These are phyloP conservation scores for Drosophila funebris DNA, from an alignment of 1,140 invertebrate genomes.

Conservation along the genomic window DNA sequence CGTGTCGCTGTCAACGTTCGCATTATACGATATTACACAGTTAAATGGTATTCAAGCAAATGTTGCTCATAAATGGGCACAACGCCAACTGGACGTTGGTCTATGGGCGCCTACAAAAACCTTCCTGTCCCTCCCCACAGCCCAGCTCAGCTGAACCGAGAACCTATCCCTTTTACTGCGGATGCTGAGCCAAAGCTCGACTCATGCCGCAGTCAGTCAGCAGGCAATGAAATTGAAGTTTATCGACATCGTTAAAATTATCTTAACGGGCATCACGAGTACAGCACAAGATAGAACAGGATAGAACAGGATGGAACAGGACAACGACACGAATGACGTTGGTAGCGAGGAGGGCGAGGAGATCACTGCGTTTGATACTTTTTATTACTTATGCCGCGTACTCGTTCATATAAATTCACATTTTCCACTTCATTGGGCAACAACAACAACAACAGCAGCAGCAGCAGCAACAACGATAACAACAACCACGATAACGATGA, in stretches of 20 bases:
- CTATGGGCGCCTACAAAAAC: not conserved
- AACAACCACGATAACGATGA: constrained; percentile 23
- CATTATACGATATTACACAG: constrained; percentile 63
- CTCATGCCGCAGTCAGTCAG: constrained; percentile 22
- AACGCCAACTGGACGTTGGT: not conserved
- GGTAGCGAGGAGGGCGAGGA: not conserved
- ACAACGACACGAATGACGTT: too few relatives aligned
- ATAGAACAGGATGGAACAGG: constrained; percentile 16
- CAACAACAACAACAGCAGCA: too few relatives aligned
- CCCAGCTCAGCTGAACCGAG: too few relatives aligned
- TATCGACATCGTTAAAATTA: constrained; percentile 82
- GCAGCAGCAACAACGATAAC: constrained; percentile 9
- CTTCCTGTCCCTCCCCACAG: not conserved
- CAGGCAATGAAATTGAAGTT: constrained; percentile 78
- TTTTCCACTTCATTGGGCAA: constrained; percentile 74
- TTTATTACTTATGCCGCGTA: constrained; percentile 72
- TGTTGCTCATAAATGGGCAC: constrained; percentile 62
- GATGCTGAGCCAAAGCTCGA: too few relatives aligned
- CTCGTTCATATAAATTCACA: constrained; percentile 74
- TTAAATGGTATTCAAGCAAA: constrained; percentile 58
- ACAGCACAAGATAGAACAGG: constrained; percentile 46
- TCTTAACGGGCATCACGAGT: constrained; percentile 65
- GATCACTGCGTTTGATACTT: constrained; percentile 33
- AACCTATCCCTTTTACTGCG: not conserved
- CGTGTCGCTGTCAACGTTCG: constrained; percentile 31